These are phyloP conservation scores for Tiliacea citrago DNA, from an alignment of 2,888 invertebrate species.

Conservation along the genomic window DNA sequence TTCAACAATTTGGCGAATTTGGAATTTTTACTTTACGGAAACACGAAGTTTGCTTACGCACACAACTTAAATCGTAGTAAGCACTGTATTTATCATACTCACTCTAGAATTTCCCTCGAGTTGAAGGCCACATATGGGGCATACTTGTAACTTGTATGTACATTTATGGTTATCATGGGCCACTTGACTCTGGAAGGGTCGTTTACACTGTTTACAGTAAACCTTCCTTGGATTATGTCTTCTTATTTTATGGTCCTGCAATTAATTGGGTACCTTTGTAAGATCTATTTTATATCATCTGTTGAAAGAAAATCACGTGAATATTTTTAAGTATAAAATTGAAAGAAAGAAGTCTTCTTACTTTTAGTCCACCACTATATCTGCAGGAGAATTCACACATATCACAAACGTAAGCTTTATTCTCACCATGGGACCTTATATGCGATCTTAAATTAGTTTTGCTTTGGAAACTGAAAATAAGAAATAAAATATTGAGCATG, in stretches of 20 bases:
- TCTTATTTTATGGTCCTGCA: conserved; percentile 76
- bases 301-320: neutral
- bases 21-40: neutral
- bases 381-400: conserved; percentile 75
- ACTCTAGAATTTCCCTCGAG: conserved; percentile 49
- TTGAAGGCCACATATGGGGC: conserved; percentile 75
- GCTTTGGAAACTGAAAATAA: conserved; percentile 68
- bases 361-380: conserved; percentile 67
- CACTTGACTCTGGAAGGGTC: conserved; percentile 67
- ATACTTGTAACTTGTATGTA: conserved; percentile 56
- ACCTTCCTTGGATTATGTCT: conserved; percentile 72
- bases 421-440: conserved; percentile 66
- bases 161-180: conserved; percentile 74
- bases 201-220: conserved; percentile 73
- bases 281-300: neutral
- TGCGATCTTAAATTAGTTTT: conserved; percentile 70
- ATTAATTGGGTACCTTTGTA: conserved; percentile 5
- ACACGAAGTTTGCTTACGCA: too few species aligned
- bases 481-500: neutral
- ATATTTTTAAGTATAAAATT: neutral
- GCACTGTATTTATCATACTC: conserved; percentile 19
- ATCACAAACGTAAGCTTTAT: conserved; percentile 71
- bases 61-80: conserved; percentile 9
- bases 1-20: neutral
- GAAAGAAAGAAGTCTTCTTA: conserved; percentile 49